Conservation (phyloP, 2,797 vertebrate genomes). For the Takifugu ocellatus region DNA sequence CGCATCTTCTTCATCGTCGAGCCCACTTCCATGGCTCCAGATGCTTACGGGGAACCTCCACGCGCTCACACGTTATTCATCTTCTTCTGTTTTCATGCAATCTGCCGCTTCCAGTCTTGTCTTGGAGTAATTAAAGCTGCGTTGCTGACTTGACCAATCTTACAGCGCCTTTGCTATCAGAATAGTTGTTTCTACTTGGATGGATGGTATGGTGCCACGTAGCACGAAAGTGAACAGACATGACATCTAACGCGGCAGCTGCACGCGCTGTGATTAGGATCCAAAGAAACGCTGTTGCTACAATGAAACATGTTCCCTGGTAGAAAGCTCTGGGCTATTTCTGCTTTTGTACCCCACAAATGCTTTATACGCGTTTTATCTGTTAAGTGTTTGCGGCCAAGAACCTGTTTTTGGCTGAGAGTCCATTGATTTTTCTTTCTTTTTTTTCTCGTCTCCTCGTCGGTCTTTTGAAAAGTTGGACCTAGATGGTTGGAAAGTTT, state of each 20-base stretch:
- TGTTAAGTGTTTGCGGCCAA: conserved; percentile 41
- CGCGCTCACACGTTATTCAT: conserved; percentile 23
- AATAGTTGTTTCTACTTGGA: too few relatives aligned
- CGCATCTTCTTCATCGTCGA: conserved; percentile 3
- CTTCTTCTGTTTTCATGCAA: conserved; percentile 21
- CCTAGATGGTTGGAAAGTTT: conserved; percentile 53
- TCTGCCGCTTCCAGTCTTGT: conserved; percentile 19
- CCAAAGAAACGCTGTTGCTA: conserved; percentile 27
- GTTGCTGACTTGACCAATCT: conserved; percentile 27
- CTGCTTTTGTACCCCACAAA: conserved; percentile 44
- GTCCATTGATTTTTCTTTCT: conserved; percentile 28
- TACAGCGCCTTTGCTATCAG: conserved; percentile 5
- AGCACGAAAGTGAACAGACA: too few relatives aligned
- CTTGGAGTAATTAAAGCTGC: conserved; percentile 26
- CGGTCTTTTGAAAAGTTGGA: conserved; percentile 64
- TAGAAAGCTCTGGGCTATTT: conserved; percentile 34
- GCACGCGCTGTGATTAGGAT: conserved; percentile 32
- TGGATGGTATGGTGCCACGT: too few relatives aligned
- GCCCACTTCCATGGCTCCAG: conserved; percentile 11
- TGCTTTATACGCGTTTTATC: conserved; percentile 38
- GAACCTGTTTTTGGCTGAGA: conserved; percentile 39
- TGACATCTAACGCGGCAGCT: conserved; percentile 8
- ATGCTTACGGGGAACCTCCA: conserved; percentile 23
- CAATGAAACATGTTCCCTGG: conserved; percentile 30
- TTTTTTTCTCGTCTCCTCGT: conserved; percentile 4